Evolutionary conservation across 2,113 vertebrate species (phyloP).

Genomic region (Corapipo altera): DNA sequence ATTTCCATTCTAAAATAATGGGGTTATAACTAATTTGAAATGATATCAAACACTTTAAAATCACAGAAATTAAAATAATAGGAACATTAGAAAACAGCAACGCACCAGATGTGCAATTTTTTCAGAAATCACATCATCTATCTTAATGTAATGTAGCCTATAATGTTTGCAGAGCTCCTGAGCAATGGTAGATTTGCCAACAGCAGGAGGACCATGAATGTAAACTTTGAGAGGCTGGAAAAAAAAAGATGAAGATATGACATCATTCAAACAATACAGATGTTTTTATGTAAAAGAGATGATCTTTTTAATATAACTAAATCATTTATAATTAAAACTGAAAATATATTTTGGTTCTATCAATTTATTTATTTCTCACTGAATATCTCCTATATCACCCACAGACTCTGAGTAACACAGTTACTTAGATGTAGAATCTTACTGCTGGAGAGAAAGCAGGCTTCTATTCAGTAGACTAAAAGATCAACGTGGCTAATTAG

Average conservation of each 20-base stretch:
- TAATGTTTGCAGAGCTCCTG: constrained; percentile 81
- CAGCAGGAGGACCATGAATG: constrained; percentile 87
- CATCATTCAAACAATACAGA: not conserved
- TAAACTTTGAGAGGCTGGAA: constrained; percentile 85
- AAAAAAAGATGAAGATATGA: not conserved
- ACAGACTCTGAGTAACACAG: not conserved
- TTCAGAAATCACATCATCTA: constrained; percentile 80
- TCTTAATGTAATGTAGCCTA: constrained; percentile 82
- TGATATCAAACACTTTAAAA: not conserved
- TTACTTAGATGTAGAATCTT: not conserved
- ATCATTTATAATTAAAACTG: not conserved
- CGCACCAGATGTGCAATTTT: constrained; percentile 82
- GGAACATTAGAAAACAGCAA: not conserved
- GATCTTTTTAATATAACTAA: not conserved
- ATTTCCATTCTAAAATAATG: not conserved
- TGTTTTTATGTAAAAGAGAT: not conserved
- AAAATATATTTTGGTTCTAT: not conserved
- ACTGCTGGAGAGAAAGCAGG: not conserved
- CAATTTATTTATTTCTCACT: not conserved
- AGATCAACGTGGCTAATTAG: not conserved
- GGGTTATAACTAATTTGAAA: not conserved
- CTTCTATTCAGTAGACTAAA: not conserved
- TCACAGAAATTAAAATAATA: not conserved
- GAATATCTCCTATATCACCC: not conserved
- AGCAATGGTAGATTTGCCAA: constrained; percentile 84